A percentile compares a stretch with the other conserved stretches of the same genome.
Evolutionary conservation across 1,140 invertebrate genomes (phyloP).

Genomic region (Drosophila nasuta): DNA sequence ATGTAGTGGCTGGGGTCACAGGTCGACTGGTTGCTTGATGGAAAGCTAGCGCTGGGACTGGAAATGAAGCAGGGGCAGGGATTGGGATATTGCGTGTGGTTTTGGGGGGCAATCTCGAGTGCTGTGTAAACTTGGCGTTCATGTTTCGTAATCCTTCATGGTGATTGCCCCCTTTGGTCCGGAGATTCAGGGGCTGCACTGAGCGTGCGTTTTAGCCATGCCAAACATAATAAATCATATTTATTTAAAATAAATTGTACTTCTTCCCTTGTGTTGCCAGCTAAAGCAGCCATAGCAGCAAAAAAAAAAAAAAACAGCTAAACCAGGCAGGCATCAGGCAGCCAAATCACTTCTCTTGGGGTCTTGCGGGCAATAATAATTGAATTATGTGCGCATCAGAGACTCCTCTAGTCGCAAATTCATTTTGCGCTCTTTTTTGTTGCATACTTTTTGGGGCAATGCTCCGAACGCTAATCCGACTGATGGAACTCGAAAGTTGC

Average conservation of each 20-base stretch:
- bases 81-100: neutral
- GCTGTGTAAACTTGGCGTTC: conserved; percentile 63
- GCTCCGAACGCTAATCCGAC: conserved; percentile 21
- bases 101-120: conserved; percentile 46
- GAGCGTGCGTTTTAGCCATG: conserved; percentile 32
- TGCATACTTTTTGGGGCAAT: conserved; percentile 24
- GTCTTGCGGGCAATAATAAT: conserved; percentile 66
- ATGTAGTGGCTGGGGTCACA: conserved; percentile 15
- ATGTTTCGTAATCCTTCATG: conserved; percentile 56
- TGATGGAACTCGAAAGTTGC: conserved; percentile 39
- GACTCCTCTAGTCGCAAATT: conserved; percentile 43
- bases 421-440: conserved; percentile 39
- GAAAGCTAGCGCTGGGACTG: neutral
- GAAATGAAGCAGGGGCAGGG: neutral
- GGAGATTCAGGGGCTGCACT: neutral
- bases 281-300: conserved; percentile 12
- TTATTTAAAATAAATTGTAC: conserved; percentile 78
- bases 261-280: conserved; percentile 36
- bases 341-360: conserved; percentile 42
- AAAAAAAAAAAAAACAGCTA: neutral
- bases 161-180: conserved; percentile 50
- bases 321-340: neutral
- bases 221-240: conserved; percentile 83
- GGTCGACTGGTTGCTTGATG: conserved; percentile 10
- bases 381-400: conserved; percentile 70